Percentiles rank a stretch among this genome's conserved stretches.
Evolutionary conservation across 2,888 invertebrate species (phyloP).

Genomic region (Hirtodrosophila trivittata): DNA sequence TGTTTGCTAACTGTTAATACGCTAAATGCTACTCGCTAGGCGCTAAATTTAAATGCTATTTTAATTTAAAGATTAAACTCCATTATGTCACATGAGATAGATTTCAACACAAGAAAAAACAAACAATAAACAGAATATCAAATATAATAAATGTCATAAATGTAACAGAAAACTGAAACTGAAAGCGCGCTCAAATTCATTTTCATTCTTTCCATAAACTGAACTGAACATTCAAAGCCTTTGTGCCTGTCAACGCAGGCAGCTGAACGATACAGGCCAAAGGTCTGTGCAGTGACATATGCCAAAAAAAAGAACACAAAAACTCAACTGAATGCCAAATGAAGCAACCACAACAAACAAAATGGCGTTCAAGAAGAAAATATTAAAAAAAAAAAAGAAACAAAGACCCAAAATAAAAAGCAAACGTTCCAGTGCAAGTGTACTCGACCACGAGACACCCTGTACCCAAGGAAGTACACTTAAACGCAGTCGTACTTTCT

Average conservation of each 20-base stretch:
- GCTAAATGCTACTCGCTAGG: conserved; percentile 65
- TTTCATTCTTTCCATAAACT: conserved; percentile 40
- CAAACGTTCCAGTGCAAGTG: too few relatives aligned
- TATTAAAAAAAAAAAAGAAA: conserved; percentile 18
- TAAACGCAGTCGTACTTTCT: too few relatives aligned
- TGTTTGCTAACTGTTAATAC: conserved; percentile 42
- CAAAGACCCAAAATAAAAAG: conserved; percentile 13
- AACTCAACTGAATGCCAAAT: conserved; percentile 35
- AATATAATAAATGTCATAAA: background rate
- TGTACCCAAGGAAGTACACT: background rate
- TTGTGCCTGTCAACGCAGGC: conserved; percentile 48
- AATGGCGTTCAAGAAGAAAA: conserved; percentile 49
- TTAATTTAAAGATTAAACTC: conserved; percentile 22
- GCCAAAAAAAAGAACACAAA: conserved; percentile 19
- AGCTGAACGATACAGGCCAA: conserved; percentile 27
- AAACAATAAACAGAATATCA: conserved; percentile 4
- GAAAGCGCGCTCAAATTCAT: conserved; percentile 42
- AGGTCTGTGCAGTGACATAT: conserved; percentile 16
- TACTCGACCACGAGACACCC: background rate
- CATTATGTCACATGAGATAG: conserved; percentile 39
- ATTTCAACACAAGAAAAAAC: conserved; percentile 12
- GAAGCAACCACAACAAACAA: conserved; percentile 56
- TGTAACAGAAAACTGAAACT: conserved; percentile 6
- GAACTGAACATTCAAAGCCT: conserved; percentile 31
- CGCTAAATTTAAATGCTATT: conserved; percentile 50